Evolutionary conservation across 2,797 vertebrate genomes (phyloP).

Genomic region (Gallinago stenura): DNA sequence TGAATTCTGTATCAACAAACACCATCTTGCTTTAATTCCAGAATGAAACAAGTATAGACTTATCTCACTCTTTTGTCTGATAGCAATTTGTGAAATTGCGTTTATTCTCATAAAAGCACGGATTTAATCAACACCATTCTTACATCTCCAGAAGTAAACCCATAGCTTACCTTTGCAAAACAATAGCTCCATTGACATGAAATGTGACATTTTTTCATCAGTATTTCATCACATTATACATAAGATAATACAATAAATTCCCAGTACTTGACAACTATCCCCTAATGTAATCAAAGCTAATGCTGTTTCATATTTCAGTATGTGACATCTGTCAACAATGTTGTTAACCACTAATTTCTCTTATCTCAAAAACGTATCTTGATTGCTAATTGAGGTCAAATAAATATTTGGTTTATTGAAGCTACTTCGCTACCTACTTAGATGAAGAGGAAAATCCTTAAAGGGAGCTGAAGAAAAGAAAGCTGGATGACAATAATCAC

Average conservation of each 20-base stretch:
- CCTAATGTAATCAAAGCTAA: conserved; percentile 46
- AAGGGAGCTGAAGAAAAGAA: background rate
- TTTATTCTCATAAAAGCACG: conserved; percentile 38
- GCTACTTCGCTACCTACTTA: background rate
- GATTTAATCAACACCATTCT: conserved; percentile 41
- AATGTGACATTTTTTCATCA: conserved; percentile 38
- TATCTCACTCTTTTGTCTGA: background rate
- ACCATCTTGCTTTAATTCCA: background rate
- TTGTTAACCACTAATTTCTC: conserved; percentile 44
- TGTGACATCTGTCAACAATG: conserved; percentile 29
- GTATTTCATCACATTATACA: conserved; percentile 49
- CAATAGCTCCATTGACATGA: conserved; percentile 23
- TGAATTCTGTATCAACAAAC: background rate
- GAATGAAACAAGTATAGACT: background rate
- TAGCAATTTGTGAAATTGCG: conserved; percentile 38
- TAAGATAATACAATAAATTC: conserved; percentile 52
- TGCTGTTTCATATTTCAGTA: conserved; percentile 12
- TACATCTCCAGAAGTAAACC: background rate
- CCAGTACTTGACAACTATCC: conserved; percentile 16
- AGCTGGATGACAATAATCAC: background rate
- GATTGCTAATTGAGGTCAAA: background rate
- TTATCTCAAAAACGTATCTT: background rate
- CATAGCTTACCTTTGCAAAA: conserved; percentile 40
- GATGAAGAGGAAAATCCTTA: background rate
- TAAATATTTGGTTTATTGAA: background rate